Evolutionary conservation across 2,113 vertebrate species (phyloP).

Genomic region (Heloderma charlesbogerti): DNA sequence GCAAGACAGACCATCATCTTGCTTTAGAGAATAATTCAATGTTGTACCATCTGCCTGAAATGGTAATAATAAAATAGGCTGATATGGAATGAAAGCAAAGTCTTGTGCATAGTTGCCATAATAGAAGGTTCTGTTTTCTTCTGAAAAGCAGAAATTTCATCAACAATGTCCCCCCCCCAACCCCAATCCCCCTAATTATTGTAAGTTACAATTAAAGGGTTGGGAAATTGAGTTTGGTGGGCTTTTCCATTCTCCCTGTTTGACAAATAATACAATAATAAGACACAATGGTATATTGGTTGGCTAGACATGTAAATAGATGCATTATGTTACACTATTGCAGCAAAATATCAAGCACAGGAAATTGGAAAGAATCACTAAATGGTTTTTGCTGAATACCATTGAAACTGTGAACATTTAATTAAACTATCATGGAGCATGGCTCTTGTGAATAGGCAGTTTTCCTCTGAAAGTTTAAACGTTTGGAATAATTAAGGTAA

Average conservation of each 20-base stretch:
- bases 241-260: neutral
- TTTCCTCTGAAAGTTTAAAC: neutral
- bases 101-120: neutral
- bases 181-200: fast-evolving
- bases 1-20: fast-evolving
- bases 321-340: neutral
- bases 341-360: neutral
- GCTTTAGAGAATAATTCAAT: neutral
- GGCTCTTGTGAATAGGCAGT: neutral
- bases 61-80: neutral
- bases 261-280: neutral
- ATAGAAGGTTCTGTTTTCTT: neutral
- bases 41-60: constrained; percentile 7
- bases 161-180: neutral
- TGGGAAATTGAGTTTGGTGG: neutral
- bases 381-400: constrained; percentile 3
- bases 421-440: neutral
- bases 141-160: neutral
- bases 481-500: neutral
- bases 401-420: fast-evolving
- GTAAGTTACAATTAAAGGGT: constrained; percentile 6
- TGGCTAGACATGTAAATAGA: neutral
- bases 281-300: neutral
- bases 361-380: constrained; percentile 12
- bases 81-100: neutral